These are phyloP conservation scores for Girardinichthys multiradiatus DNA, from an alignment of 2,113 vertebrate genomes.

Conservation along the genomic window DNA sequence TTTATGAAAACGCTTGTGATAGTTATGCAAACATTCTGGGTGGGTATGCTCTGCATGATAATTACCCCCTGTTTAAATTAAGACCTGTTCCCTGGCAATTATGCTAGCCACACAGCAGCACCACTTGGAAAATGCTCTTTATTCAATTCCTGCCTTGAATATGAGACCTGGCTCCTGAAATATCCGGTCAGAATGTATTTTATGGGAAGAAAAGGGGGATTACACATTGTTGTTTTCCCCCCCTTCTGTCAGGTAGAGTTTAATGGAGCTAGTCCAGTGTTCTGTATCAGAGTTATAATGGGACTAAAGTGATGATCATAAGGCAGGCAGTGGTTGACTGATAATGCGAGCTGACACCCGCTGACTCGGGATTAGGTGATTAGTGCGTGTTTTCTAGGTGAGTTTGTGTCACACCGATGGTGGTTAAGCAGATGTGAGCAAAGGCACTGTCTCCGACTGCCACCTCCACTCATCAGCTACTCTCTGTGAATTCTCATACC, in stretches of 20 bases:
- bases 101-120: conserved; percentile 92
- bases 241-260: conserved; percentile 65
- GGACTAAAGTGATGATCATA: conserved; percentile 73
- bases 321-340: conserved; percentile 66
- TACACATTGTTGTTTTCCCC: conserved; percentile 58
- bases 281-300: conserved; percentile 63
- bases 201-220: conserved; percentile 75
- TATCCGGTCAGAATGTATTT: conserved; percentile 80
- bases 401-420: conserved; percentile 67
- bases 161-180: conserved; percentile 85
- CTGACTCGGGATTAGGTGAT: conserved; percentile 63
- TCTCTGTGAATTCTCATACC: conserved; percentile 40
- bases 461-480: conserved; percentile 41
- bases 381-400: conserved; percentile 61
- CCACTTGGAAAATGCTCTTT: conserved; percentile 89
- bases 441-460: conserved; percentile 54
- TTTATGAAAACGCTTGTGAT: conserved; percentile 99
- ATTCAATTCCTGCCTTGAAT: conserved; percentile 90
- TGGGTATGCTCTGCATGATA: conserved; percentile 99
- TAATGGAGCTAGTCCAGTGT: conserved; percentile 63
- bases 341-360: conserved; percentile 67
- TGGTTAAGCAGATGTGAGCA: conserved; percentile 62
- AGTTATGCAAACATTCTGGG: conserved; percentile 99
- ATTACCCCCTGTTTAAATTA: conserved; percentile 99
- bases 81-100: conserved; percentile 99